A percentile compares a stretch with the other conserved stretches of the same genome.
Conservation (phyloP, 2,797 vertebrate genomes). For the Muscicapa striata region DNA sequence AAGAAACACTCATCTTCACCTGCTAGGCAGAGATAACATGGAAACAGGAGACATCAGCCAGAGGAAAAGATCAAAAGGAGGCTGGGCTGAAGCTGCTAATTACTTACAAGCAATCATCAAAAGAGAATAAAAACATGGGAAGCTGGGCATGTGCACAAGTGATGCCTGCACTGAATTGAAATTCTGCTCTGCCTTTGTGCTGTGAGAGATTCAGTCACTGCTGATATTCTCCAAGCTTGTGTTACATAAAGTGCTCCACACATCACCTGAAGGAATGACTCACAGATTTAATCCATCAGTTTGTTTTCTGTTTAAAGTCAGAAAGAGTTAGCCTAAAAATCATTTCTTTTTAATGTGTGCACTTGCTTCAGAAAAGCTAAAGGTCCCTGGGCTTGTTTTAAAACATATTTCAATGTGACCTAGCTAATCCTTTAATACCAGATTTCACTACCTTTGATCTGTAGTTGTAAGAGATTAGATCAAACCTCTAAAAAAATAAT, state of each 20-base stretch:
- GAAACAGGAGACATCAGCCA: background rate
- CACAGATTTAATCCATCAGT: conserved; percentile 19
- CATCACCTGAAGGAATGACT: conserved; percentile 26
- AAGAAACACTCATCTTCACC: background rate
- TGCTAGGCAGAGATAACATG: background rate
- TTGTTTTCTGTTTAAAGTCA: conserved; percentile 56
- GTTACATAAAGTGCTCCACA: background rate
- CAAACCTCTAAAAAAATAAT: background rate
- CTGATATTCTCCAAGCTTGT: background rate
- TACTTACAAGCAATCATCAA: background rate
- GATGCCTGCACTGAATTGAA: background rate
- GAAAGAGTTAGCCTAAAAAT: conserved; percentile 15
- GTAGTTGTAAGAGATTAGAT: conserved; percentile 66
- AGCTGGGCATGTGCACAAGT: background rate
- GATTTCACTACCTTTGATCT: conserved; percentile 65
- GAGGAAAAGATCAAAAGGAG: background rate
- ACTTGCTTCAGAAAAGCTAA: conserved; percentile 31
- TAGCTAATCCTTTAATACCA: conserved; percentile 72
- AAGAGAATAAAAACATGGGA: background rate
- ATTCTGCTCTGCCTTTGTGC: background rate
- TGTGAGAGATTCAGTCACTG: background rate
- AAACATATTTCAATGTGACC: conserved; percentile 73
- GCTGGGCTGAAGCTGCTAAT: background rate
- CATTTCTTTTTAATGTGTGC: background rate
- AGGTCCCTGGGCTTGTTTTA: conserved; percentile 56